Percentiles rank a stretch among this genome's conserved stretches.
These are phyloP conservation scores for Tragelaphus eurycerus DNA, from an alignment of 2,797 vertebrate species.

Conservation along the genomic window DNA sequence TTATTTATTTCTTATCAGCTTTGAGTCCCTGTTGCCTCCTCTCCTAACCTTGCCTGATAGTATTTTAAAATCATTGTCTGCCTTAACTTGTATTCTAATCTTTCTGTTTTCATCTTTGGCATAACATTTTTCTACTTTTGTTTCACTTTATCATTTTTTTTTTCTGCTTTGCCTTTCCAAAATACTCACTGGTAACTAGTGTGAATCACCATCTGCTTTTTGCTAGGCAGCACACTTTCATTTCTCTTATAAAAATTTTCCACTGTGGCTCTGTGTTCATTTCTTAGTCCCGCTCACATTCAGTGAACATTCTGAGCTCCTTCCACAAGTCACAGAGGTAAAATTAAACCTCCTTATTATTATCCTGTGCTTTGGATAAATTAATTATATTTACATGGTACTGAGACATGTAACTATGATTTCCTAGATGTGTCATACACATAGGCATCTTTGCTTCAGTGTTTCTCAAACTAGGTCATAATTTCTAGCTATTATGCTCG, in stretches of 20 bases:
- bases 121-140: neutral
- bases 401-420: neutral
- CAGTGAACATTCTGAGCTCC: neutral
- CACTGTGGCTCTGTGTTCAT: neutral
- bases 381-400: conserved; percentile 3
- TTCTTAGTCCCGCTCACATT: conserved; percentile 12
- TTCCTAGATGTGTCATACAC: neutral
- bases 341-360: conserved; percentile 22
- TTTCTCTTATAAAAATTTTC: neutral
- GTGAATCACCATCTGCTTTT: neutral
- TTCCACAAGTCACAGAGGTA: neutral
- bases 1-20: neutral
- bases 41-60: neutral
- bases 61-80: conserved; percentile 2
- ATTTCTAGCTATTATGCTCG: neutral
- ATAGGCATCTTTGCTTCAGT: neutral
- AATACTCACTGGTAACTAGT: neutral
- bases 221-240: neutral
- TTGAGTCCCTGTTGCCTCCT: neutral
- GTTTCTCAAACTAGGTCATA: neutral
- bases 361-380: neutral
- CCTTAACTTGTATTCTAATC: neutral
- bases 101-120: neutral
- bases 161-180: neutral
- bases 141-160: neutral